phyloP scores from a whole-genome alignment of 2,888 invertebrate genomes.

The Norana najaformis region DNA sequence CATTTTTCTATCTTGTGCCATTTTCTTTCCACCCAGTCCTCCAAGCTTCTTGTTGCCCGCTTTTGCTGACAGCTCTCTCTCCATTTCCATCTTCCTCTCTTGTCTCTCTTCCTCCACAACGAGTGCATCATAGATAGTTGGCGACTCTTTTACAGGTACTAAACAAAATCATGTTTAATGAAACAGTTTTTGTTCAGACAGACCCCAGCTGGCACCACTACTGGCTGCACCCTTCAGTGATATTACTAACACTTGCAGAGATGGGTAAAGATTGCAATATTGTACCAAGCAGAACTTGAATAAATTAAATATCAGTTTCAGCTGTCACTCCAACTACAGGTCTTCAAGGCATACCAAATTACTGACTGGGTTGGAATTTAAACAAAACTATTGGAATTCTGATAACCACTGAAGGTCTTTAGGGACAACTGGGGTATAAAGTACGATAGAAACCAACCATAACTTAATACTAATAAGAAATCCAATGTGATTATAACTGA shows the following conservation, averaged over 20 bases:
- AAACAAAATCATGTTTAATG: background rate
- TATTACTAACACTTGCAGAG: no score
- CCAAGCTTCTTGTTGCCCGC: constrained; percentile 35
- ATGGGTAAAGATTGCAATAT: no score
- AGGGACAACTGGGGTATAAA: background rate
- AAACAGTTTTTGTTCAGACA: no score
- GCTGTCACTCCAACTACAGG: background rate
- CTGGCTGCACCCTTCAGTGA: no score
- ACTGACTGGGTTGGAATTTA: background rate
- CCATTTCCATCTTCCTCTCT: constrained; percentile 30
- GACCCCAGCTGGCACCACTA: no score
- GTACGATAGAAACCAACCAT: background rate
- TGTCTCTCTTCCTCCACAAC: constrained; percentile 45
- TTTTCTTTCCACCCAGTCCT: constrained; percentile 39
- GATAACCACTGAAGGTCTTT: background rate
- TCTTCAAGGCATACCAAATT: background rate
- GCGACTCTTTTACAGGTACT: constrained; percentile 57
- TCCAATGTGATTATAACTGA: background rate
- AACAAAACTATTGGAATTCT: background rate
- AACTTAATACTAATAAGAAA: background rate
- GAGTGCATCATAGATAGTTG: constrained; percentile 59
- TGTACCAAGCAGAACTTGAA: no score
- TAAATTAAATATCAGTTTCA: no score
- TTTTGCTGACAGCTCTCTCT: constrained; percentile 35
- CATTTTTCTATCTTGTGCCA: constrained; percentile 40